Evolutionary conservation across 2,797 vertebrate species (phyloP), one percentile per base, ranked within the genome.

Genomic region (Rhabdophis nuchalis): DNA sequence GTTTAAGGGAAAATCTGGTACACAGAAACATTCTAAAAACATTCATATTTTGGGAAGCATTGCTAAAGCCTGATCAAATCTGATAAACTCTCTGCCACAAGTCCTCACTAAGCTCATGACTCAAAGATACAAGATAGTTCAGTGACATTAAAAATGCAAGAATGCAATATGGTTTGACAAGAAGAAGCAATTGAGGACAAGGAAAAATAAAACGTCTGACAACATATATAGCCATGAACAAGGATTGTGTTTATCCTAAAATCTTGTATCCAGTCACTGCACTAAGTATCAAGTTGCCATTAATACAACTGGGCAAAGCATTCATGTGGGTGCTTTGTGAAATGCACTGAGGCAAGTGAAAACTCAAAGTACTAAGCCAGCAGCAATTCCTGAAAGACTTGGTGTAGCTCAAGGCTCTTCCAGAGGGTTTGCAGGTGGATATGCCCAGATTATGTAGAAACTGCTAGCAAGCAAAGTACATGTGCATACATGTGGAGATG

Each of bases 71-170:
- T 95, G 94, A 96, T 91, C 96, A 95, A 95, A 96, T 93, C 95
- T 93, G 93, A 96, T 95, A 95, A 96, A 96, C 95, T 96, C 95
- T 92, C 93, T 95, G 96, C 95, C 95, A 95, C 94, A 0, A 96
- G 97, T 97, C 95, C 95, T 96, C 94, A 96, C 94, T 94, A 94
- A 91, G 58, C 92, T 97, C 97, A 97, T 95, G 97, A 96, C 93
- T 97, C 96, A 96, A 94, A 95, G 95, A 95, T 93, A 94, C 92
- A 95, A 95, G 96, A 97, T 97, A 95, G 95, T 95, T 97, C 96
- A 96, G 94, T 94, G 96, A 96, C 96, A 97, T 96, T 97, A 97
- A 96, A 97, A 97, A 97, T 97, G 95, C 97, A 96, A 97, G 95
- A 96, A 95, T 92, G 72, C 4, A 57, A 95, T 95, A 94, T 89